phyloP scores from a whole-genome alignment of 2,797 vertebrate genomes.

The Poeciliopsis gracilis region DNA sequence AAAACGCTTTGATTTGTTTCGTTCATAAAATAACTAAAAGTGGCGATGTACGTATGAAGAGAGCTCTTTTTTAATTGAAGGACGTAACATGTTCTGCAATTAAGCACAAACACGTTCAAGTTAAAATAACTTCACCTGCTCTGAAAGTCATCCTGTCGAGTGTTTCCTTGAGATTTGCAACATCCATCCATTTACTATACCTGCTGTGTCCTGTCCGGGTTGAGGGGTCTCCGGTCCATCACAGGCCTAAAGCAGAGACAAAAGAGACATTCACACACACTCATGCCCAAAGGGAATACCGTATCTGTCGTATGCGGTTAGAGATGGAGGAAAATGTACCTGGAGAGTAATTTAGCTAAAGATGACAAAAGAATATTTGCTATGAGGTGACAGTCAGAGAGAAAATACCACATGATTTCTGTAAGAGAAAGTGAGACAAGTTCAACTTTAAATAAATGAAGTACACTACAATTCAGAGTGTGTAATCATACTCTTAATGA shows the following conservation, averaged over 20 bases:
- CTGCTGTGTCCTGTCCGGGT: not conserved
- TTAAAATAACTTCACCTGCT: not conserved
- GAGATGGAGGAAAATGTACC: not conserved
- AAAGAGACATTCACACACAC: not conserved
- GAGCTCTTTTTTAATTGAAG: not conserved
- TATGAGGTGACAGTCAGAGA: not conserved
- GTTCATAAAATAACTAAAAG: not conserved
- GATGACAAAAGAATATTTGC: not conserved
- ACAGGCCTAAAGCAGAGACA: not conserved
- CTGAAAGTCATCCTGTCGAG: not conserved
- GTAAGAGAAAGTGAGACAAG: not conserved
- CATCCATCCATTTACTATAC: not conserved
- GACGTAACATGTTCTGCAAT: not conserved
- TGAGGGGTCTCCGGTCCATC: not conserved
- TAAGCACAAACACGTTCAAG: not conserved
- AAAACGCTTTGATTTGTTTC: not conserved
- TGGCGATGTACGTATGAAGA: not conserved
- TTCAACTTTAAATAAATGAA: not conserved
- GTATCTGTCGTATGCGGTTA: not conserved
- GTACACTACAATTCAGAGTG: not conserved
- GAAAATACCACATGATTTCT: not conserved
- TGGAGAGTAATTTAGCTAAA: not conserved
- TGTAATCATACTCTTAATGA: not conserved
- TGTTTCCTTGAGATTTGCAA: not conserved
- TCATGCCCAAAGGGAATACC: no score